A percentile compares a stretch with the other conserved stretches of the same genome.
Evolutionary conservation across 1,140 invertebrate genomes (phyloP).

Genomic region (Trachymyrmex cornetzi): DNA sequence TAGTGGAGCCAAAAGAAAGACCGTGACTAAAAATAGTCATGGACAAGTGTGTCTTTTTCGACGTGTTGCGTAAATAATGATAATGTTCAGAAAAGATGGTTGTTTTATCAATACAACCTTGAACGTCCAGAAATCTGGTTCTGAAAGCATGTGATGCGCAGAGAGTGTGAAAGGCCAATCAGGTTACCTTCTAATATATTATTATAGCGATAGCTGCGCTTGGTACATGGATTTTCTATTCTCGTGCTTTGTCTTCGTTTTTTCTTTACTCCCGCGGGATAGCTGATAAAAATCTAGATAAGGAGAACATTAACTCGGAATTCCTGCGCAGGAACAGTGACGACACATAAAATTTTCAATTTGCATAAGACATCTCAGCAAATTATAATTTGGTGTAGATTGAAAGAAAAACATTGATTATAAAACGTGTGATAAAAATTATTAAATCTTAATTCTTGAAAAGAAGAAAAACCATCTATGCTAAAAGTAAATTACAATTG

Average conservation of each 20-base stretch:
- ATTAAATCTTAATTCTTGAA: not conserved
- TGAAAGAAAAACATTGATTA: not conserved
- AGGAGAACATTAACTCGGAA: not conserved
- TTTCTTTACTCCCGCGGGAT: not conserved
- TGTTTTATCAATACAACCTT: conserved; percentile 43
- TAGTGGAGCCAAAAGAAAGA: not conserved
- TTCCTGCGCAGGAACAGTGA: not conserved
- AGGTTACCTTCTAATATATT: conserved; percentile 5
- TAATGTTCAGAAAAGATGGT: not conserved
- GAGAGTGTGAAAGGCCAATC: conserved; percentile 36
- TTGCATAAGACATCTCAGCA: not conserved
- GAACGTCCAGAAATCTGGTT: conserved; percentile 73
- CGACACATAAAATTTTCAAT: not conserved
- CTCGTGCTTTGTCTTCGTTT: not conserved
- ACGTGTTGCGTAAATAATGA: not conserved
- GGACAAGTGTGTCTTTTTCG: not conserved
- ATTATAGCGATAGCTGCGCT: conserved; percentile 31
- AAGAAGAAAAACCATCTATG: not conserved
- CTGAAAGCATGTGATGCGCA: conserved; percentile 39
- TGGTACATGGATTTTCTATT: conserved; percentile 43
- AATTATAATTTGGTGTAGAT: not conserved
- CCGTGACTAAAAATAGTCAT: conserved; percentile 2
- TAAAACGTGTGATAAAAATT: not conserved
- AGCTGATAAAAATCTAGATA: conserved; percentile 10
- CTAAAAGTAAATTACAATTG: not conserved